A percentile compares a stretch with the other conserved stretches of the same genome.
These are phyloP conservation scores for Sminthurinus aureus DNA, from an alignment of 2,888 invertebrate species.

Conservation along the genomic window DNA sequence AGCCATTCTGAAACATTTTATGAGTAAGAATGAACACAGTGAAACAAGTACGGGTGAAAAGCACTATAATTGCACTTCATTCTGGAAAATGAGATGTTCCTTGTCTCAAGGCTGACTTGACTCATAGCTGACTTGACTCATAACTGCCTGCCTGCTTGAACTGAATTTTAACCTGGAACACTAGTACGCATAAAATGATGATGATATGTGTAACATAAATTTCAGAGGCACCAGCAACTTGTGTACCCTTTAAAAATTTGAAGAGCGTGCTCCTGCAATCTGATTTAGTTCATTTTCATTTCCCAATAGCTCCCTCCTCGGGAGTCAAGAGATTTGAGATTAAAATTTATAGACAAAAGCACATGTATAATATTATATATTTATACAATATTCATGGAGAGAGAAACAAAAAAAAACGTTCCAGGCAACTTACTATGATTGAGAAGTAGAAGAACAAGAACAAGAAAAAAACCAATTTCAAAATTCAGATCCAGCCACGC, in stretches of 20 bases:
- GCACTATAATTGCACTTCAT: conserved; percentile 31
- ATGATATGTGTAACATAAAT: not conserved
- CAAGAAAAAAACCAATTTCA: conserved; percentile 15
- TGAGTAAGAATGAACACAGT: not conserved
- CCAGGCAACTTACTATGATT: not conserved
- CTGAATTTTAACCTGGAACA: no score
- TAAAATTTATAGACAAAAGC: no score
- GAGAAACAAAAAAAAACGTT: not conserved
- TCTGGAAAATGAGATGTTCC: conserved; percentile 24
- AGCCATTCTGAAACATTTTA: no score
- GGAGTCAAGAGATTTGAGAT: not conserved
- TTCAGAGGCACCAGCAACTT: not conserved
- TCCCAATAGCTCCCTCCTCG: not conserved
- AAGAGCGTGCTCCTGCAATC: conserved; percentile 25
- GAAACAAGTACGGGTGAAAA: conserved; percentile 5
- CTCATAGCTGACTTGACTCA: not conserved
- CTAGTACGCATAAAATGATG: no score
- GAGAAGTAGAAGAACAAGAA: not conserved
- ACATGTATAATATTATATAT: no score
- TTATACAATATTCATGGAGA: no score
- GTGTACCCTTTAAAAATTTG: conserved; percentile 5
- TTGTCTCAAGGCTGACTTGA: conserved; percentile 7
- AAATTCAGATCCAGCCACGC: conserved; percentile 12
- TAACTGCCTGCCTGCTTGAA: not conserved
- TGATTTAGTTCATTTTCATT: conserved; percentile 4